These are phyloP conservation scores for Genyomyrus donnyi DNA, from an alignment of 2,113 vertebrate species.

Conservation along the genomic window DNA sequence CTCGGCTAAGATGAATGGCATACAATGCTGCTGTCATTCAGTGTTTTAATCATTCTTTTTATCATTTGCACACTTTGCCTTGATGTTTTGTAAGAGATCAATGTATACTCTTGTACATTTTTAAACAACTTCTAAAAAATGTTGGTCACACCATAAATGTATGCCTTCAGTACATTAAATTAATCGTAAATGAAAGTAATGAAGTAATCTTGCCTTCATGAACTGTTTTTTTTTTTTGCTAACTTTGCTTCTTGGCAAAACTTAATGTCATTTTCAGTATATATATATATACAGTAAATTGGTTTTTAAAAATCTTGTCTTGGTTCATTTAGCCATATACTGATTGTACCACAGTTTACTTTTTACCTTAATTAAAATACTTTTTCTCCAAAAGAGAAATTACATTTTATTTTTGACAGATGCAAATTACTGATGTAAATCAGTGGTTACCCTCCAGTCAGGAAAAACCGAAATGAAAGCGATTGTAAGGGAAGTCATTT, in stretches of 20 bases:
- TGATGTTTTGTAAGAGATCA: constrained; percentile 29
- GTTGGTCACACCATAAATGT: constrained; percentile 32
- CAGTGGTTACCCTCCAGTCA: background rate
- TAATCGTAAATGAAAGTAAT: constrained; percentile 23
- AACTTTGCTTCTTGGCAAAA: background rate
- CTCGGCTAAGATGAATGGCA: constrained; percentile 25
- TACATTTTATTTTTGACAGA: constrained; percentile 7
- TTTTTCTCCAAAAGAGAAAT: background rate
- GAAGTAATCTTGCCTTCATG: background rate
- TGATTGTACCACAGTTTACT: background rate
- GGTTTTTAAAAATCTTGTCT: background rate
- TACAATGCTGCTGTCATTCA: constrained; percentile 33
- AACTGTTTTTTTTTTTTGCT: background rate
- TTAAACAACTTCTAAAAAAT: constrained; percentile 32
- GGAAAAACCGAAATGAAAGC: background rate
- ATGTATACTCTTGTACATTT: constrained; percentile 30
- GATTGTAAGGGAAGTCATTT: background rate
- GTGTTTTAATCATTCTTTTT: constrained; percentile 25
- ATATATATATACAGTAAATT: background rate
- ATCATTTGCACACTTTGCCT: constrained; percentile 28
- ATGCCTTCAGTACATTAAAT: constrained; percentile 32
- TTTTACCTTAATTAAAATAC: background rate
- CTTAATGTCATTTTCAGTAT: background rate
- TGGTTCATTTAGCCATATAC: background rate
- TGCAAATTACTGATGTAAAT: background rate